These are phyloP conservation scores for Danio albolineatus DNA, from an alignment of 2,797 vertebrate species.

Conservation along the genomic window DNA sequence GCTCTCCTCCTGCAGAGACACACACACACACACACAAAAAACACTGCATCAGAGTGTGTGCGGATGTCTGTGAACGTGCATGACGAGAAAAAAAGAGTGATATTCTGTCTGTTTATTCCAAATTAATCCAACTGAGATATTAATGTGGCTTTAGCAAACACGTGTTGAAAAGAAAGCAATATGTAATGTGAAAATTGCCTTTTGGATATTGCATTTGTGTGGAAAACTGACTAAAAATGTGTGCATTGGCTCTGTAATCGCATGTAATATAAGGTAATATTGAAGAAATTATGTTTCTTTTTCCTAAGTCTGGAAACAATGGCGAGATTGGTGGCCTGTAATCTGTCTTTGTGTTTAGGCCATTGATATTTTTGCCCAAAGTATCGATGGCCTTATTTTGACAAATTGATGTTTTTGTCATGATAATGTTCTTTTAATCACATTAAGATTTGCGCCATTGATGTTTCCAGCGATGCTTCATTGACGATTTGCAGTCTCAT, in stretches of 20 bases:
- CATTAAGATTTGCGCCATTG: constrained; percentile 59
- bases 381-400: constrained; percentile 42
- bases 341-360: constrained; percentile 34
- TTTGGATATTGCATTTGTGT: neutral
- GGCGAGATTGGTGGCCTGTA: constrained; percentile 14
- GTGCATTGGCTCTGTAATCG: neutral
- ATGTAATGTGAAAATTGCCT: constrained; percentile 20
- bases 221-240: too few relatives aligned
- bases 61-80: neutral
- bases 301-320: constrained; percentile 40
- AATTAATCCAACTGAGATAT: constrained; percentile 38
- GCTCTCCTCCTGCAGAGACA: constrained; percentile 54
- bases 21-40: constrained; percentile 31
- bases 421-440: constrained; percentile 57
- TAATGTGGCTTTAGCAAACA: constrained; percentile 37
- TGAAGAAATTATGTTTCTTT: constrained; percentile 24
- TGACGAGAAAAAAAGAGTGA: constrained; percentile 1
- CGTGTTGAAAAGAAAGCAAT: constrained; percentile 43
- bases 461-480: constrained; percentile 56
- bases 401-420: constrained; percentile 54
- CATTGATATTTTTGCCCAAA: constrained; percentile 45
- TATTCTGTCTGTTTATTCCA: constrained; percentile 32
- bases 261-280: neutral
- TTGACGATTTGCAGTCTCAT: constrained; percentile 55
- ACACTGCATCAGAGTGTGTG: constrained; percentile 35